Evolutionary conservation across 2,888 invertebrate species (phyloP), one percentile per base, ranked within the genome.

Genomic region (Campoletis raptor): DNA sequence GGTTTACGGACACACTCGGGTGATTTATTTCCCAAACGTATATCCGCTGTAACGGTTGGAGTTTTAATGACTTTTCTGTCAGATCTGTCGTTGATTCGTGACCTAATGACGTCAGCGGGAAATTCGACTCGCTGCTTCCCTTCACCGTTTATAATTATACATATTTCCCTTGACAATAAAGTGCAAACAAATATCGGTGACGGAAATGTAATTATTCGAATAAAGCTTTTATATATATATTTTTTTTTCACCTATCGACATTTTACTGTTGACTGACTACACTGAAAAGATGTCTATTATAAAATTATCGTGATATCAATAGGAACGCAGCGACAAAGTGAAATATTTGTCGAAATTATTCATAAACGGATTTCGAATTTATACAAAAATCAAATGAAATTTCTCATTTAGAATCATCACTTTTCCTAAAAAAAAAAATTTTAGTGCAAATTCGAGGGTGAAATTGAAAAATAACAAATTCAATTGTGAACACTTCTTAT

Each of bases 51-150:
- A 5, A 67, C 24, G 8, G n/a, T 76, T 40, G 42, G 61, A 85
- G 69, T 70, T 77, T 77, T 84, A 45, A 84, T 73, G 61, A 84
- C 61, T 79, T 87, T 84, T 36, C 45, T 40, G 48, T 61, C 74
- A 18, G 37, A 15, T 61, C 30, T 37, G 40, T 79, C 79, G 72
- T 81, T 81, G 73, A 54, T 67, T 64, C 80, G 45, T 70, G 45
- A 18, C 24, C 66, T 37, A 76, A 74, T 88, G 85, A 88, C 83
- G 85, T 83, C 83, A 86, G 72, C 73, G 77, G 80, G 77, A 30
- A 57, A 21, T 24, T 70, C 40, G 64, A 52, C 10, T n/a, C 48
- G 18, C 10, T 40, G 30, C 21, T 61, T 6, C 1, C 24, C 45
- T 3, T n/a, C 36, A 21, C 37, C 8, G 52, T n/a, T 66, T 54